A percentile compares a stretch with the other conserved stretches of the same genome.
Conservation (phyloP, 2,888 invertebrate genomes). For the Melieria picta region DNA sequence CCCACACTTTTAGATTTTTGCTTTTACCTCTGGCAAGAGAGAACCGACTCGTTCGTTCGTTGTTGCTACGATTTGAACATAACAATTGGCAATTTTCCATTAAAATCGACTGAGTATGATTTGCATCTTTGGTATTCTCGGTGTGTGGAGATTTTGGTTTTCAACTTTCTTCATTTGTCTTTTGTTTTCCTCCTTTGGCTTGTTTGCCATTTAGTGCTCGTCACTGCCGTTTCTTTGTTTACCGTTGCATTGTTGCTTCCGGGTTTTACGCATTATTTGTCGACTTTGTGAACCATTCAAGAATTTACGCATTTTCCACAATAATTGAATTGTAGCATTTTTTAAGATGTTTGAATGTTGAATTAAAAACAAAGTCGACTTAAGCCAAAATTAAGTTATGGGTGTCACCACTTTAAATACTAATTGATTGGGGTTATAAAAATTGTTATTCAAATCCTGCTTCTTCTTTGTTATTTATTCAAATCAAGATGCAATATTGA, state of each 20-base stretch:
- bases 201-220: constrained; percentile 1
- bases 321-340: no score
- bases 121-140: constrained; percentile 31
- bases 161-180: constrained; percentile 9
- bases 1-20: no score
- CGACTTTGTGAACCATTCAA: background rate
- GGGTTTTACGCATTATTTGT: background rate
- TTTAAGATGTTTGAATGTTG: no score
- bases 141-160: constrained; percentile 8
- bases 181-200: background rate
- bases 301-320: no score
- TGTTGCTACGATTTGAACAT: background rate
- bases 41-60: no score
- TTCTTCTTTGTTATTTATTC: no score
- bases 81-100: constrained; percentile 35
- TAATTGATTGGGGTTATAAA: no score
- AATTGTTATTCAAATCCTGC: no score
- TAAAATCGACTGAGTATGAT: constrained; percentile 25
- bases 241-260: constrained; percentile 27
- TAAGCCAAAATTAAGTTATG: no score
- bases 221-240: background rate
- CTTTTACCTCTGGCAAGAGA: no score
- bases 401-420: no score
- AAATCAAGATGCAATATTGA: background rate
- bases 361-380: no score